Evolutionary conservation across 2,797 vertebrate species (phyloP).

Genomic region (Dermochelys coriacea): DNA sequence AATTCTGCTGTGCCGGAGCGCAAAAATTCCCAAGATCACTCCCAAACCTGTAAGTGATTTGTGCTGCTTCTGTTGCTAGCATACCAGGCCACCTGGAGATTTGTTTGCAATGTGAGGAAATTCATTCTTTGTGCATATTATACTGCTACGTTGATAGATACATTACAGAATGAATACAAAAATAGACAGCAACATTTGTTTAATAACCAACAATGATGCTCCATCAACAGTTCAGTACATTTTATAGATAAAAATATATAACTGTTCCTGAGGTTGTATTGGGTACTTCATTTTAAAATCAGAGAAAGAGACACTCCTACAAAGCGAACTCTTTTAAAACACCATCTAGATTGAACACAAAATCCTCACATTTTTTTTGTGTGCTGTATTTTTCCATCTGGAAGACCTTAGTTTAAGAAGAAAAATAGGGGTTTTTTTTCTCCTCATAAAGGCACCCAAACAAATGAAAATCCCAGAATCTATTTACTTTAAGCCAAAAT

Average conservation of each 20-base stretch:
- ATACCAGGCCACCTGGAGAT: background rate
- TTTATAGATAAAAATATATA: background rate
- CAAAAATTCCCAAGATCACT: background rate
- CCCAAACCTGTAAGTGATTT: background rate
- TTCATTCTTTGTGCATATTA: background rate
- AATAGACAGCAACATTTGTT: background rate
- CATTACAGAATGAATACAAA: background rate
- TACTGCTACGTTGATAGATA: background rate
- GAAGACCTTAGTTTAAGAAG: conserved; percentile 68
- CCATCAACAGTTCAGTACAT: background rate
- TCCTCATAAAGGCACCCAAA: conserved; percentile 61
- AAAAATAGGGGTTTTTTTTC: conserved; percentile 50
- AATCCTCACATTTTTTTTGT: conserved; percentile 53
- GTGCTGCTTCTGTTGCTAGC: background rate
- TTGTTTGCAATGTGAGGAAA: background rate
- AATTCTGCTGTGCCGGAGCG: background rate
- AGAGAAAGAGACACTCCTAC: background rate
- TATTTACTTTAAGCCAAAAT: conserved; percentile 73
- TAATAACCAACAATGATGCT: background rate
- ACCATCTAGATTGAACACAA: background rate
- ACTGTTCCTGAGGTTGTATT: background rate
- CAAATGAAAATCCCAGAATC: conserved; percentile 74
- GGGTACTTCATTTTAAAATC: background rate
- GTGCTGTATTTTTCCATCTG: conserved; percentile 64
- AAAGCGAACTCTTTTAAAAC: background rate